Evolutionary conservation across 2,113 vertebrate species (phyloP), one percentile per base, ranked within the genome.

Genomic region (Talpa occidentalis): DNA sequence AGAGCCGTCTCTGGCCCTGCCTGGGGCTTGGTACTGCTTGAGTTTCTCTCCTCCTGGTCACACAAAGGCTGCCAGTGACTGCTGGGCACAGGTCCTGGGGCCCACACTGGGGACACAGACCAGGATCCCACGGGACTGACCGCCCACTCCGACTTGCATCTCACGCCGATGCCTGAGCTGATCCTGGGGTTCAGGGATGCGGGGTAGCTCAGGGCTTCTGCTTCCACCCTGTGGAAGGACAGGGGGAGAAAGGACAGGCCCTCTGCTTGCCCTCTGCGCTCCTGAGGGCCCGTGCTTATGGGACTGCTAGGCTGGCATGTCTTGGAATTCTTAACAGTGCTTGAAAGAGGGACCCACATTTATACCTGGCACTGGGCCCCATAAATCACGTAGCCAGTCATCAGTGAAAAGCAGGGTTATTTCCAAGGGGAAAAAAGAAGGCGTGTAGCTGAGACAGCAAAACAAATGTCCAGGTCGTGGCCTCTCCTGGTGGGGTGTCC

Each of bases 401-500:
- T 2, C 52, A 59, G 56, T n/a, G 47, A 32, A 44, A 77, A 14
- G 6, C 2, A 15, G 37, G 56, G 22, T 16, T 64, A 4, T 54
- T 92, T 85, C 81, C 42, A 15, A 60, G 8, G 11, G 66, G n/a
- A n/a, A 28, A 12, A 32, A 26, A 35, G 54, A 28, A 2, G 28
- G 4, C 19, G 54, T 1, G 15, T 4, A 14, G n/a, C 59, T 2
- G 24, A 54, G 22, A 14, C 1, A 17, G 9, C 16, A 26, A 66
- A 37, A 59, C 40, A 0, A 32, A 0, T 0, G n/a, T 11, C 19
- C 30, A 0, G 12, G 24, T 4, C 24, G 2, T 17, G 24, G 14
- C 19, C 37, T 49, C 6, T 54, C 15, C n/a, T 56, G 2, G 47
- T 49, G 11, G 47, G 47, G 47, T 10, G 5, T 44, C 44, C 10